phyloP scores from a whole-genome alignment of 2,113 vertebrate genomes.

The Cephalopholis sonnerati region DNA sequence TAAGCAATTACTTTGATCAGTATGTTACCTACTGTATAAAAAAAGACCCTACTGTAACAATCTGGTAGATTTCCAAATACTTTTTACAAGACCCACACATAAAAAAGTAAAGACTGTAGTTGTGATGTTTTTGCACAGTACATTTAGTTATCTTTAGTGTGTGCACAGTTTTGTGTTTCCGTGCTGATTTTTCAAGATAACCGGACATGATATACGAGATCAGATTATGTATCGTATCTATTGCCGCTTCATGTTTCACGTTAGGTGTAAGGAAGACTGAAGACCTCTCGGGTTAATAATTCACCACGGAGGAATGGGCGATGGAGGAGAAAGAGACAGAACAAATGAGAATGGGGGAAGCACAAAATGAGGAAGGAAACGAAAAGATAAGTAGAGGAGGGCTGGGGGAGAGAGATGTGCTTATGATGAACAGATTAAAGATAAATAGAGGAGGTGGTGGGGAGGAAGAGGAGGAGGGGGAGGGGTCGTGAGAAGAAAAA shows the following conservation, averaged over 20 bases:
- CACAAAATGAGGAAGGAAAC: slow-evolving; percentile 18
- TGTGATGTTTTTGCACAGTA: background rate
- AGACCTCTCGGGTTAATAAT: slow-evolving; percentile 56
- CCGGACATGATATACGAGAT: slow-evolving; percentile 21
- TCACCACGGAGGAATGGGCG: slow-evolving; percentile 33
- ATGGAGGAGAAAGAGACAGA: slow-evolving; percentile 38
- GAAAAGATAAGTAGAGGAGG: slow-evolving; percentile 38
- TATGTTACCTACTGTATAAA: too few relatives aligned
- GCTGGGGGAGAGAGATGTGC: slow-evolving; percentile 39
- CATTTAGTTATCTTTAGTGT: background rate
- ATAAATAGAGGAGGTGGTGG: slow-evolving; percentile 39
- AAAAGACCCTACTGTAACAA: too few relatives aligned
- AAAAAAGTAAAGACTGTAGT: background rate
- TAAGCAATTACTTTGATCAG: background rate
- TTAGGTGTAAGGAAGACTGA: slow-evolving; percentile 41
- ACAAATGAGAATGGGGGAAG: slow-evolving; percentile 44
- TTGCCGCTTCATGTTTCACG: slow-evolving; percentile 20
- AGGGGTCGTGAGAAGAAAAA: slow-evolving; percentile 15
- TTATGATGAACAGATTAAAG: slow-evolving; percentile 62
- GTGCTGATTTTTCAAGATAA: slow-evolving; percentile 21
- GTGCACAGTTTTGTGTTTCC: background rate
- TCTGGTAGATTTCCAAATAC: background rate
- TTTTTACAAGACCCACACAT: background rate
- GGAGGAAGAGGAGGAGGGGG: background rate
- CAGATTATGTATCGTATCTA: slow-evolving; percentile 34